A percentile compares a stretch with the other conserved stretches of the same genome.
Evolutionary conservation across 1,140 invertebrate species (phyloP).

Genomic region (Bombus confusus): DNA sequence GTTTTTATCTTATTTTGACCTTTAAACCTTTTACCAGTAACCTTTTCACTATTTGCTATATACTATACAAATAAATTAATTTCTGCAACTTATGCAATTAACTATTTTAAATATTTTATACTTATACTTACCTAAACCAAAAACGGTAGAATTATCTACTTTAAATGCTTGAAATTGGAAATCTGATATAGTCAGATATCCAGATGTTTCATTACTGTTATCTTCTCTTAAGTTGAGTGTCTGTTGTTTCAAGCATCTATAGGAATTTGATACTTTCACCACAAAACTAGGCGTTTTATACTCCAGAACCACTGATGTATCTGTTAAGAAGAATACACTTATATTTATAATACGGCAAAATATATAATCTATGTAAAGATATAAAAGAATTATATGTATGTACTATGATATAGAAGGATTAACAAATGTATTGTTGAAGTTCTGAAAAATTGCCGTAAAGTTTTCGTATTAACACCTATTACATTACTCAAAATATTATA

Average conservation of each 20-base stretch:
- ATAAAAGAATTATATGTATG: not conserved
- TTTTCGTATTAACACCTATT: too few relatives aligned
- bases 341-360: not conserved
- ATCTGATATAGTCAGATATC: conserved; percentile 81
- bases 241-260: conserved; percentile 85
- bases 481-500: too few relatives aligned
- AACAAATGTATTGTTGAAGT: too few relatives aligned
- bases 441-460: too few relatives aligned
- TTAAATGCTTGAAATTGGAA: conserved; percentile 90
- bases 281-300: conserved; percentile 81
- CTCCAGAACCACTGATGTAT: conserved; percentile 79
- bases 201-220: conserved; percentile 76
- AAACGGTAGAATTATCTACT: conserved; percentile 77
- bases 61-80: not conserved
- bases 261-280: conserved; percentile 85
- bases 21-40: not conserved
- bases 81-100: not conserved
- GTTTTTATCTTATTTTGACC: not conserved
- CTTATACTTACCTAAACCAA: conserved; percentile 83
- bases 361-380: not conserved
- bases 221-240: conserved; percentile 82
- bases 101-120: not conserved
- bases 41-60: not conserved
- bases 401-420: too few relatives aligned
- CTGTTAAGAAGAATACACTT: conserved; percentile 71